Evolutionary conservation across 1,140 invertebrate genomes (phyloP).

Genomic region (Chionoecetes opilio): DNA sequence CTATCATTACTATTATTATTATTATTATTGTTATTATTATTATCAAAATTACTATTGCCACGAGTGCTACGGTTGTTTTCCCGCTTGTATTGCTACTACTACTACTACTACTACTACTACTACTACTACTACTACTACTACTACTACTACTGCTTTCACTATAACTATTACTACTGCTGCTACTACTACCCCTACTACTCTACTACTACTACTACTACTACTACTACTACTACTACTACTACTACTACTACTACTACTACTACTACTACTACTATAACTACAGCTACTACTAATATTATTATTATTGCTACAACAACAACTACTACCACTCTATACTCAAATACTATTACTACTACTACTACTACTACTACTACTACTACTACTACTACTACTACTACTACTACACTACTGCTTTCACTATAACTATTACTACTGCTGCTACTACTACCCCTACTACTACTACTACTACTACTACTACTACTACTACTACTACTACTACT

Average conservation of each 20-base stretch:
- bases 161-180: too few relatives aligned
- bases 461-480: background rate
- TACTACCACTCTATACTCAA: background rate
- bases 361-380: constrained; percentile 11
- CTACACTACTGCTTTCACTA: too few relatives aligned
- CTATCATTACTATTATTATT: background rate
- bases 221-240: background rate
- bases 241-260: too few relatives aligned
- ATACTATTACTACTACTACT: background rate
- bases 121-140: too few relatives aligned
- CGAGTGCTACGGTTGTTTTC: too few relatives aligned
- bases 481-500: background rate
- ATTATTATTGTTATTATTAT: background rate
- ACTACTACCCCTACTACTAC: background rate
- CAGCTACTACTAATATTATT: background rate
- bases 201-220: too few relatives aligned
- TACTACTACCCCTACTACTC: too few relatives aligned
- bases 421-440: background rate
- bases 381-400: constrained; percentile 12
- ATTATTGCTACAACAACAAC: background rate
- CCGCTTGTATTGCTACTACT: background rate
- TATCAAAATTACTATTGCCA: too few relatives aligned
- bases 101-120: too few relatives aligned
- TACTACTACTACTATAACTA: background rate
- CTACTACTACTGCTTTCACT: too few relatives aligned